phyloP scores from a whole-genome alignment of 2,113 vertebrate species.

The Lepus timidus region DNA sequence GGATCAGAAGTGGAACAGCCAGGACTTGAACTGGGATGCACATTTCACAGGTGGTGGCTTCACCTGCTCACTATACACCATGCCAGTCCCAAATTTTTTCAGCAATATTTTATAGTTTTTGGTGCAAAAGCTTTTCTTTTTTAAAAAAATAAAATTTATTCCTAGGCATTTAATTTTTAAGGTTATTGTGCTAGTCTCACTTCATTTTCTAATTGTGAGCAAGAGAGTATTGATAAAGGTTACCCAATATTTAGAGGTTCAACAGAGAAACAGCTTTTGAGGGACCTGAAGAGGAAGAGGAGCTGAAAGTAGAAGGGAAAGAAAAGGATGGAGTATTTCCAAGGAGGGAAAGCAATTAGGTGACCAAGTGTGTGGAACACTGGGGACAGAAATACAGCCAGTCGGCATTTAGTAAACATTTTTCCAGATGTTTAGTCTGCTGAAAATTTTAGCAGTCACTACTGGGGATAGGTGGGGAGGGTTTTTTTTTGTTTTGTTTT shows the following conservation, averaged over 20 bases:
- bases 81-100: not conserved
- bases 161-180: not conserved
- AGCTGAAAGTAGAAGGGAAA: not conserved
- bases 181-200: slow-evolving; percentile 24
- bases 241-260: not conserved
- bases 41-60: too few relatives aligned
- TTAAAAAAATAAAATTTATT: slow-evolving; percentile 36
- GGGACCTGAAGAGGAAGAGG: not conserved
- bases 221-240: not conserved
- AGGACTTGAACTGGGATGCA: too few relatives aligned
- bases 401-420: slow-evolving; percentile 35
- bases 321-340: not conserved
- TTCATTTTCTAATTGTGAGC: slow-evolving; percentile 58
- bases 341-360: not conserved
- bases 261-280: not conserved
- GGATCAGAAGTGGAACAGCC: too few relatives aligned
- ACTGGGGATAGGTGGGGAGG: not conserved
- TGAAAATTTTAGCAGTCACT: slow-evolving; percentile 21
- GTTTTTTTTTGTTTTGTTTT: not conserved
- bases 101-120: slow-evolving; percentile 22
- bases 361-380: not conserved
- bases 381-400: not conserved
- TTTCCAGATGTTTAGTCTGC: slow-evolving; percentile 29
- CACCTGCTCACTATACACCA: too few relatives aligned
- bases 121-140: slow-evolving; percentile 8